Base-by-base conservation (phyloP, 1,140 invertebrate genomes). In the Batillaria attramentaria region DNA sequence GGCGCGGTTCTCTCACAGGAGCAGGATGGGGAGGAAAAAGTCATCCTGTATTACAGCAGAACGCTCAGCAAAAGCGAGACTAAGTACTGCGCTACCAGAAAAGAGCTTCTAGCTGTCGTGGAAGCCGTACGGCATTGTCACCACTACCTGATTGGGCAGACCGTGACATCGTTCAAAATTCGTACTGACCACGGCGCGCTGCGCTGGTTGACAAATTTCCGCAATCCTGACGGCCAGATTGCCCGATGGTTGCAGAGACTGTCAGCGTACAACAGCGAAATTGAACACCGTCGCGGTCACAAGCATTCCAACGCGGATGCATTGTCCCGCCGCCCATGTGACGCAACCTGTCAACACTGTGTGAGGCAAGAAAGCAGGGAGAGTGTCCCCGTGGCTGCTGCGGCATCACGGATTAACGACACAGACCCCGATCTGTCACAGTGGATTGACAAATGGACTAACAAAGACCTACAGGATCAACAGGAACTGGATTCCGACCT, bases 101-200 rank as follows among this genome's bases (percentile, higher is more conserved):
- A 79, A 42, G 87, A 86, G 83, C 42, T 74, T 41, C 69, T 88
- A 20, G 87, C 85, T 50, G 79, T 87, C 35, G 80, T 88, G 16
- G 81, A 43, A 50, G 81, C 83, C 37, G 39, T 84, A 16, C 76
- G 82, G 33, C 77, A 82, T 37, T 89, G 82, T 60, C 50, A 82
- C 42, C 68, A 87, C 46, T 81, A 81, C 62, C n/a, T 90, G 3
- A 80, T 80, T 57, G 77, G 50, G 20, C 16, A n/a, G n/a, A n/a
- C n/a, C n/a, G n/a, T n/a, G n/a, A n/a, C 28, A 57, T n/a, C n/a
- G 57, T 57, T 79, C 54, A 24, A 20, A 4, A 37, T 79, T 31
- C 13, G 77, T 4, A 79, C 77, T 8, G 66, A 79, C 46, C 77
- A 79, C 41, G 50, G 50, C 16, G 43, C 60, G 4, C 50, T 72